These are phyloP conservation scores for Nephrotoma appendiculata DNA, from an alignment of 2,888 invertebrate genomes.

Conservation along the genomic window DNA sequence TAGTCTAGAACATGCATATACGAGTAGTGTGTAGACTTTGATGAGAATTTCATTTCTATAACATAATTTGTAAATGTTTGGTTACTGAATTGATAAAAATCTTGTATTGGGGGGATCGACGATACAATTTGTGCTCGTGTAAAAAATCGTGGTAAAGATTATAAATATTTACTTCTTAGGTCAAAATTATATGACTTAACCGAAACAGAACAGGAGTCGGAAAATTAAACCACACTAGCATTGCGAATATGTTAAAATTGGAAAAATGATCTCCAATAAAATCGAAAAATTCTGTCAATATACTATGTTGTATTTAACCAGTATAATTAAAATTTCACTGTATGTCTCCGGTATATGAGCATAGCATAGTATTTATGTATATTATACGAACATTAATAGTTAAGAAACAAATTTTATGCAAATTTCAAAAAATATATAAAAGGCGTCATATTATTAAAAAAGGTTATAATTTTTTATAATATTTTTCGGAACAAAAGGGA, in stretches of 20 bases:
- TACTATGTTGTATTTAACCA: background rate
- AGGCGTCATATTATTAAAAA: background rate
- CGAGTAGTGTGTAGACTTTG: background rate
- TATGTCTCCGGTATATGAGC: background rate
- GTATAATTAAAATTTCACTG: background rate
- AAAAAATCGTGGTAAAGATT: background rate
- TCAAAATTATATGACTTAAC: background rate
- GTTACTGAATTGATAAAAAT: background rate
- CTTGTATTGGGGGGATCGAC: background rate
- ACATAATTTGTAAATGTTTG: background rate
- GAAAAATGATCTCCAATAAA: background rate
- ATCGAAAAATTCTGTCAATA: background rate
- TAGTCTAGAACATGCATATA: background rate
- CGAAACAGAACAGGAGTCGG: background rate
- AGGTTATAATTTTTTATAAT: background rate
- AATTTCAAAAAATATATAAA: background rate
- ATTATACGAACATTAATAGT: background rate
- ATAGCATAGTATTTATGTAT: background rate
- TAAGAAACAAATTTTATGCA: background rate
- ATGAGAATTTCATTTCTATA: background rate
- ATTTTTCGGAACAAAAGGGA: background rate
- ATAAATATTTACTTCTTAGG: background rate
- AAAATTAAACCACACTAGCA: background rate
- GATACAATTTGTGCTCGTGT: background rate
- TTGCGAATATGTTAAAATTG: background rate